Evolutionary conservation across 1,140 invertebrate species (phyloP), one percentile per base, ranked within the genome.

Genomic region (Pantala flavescens): DNA sequence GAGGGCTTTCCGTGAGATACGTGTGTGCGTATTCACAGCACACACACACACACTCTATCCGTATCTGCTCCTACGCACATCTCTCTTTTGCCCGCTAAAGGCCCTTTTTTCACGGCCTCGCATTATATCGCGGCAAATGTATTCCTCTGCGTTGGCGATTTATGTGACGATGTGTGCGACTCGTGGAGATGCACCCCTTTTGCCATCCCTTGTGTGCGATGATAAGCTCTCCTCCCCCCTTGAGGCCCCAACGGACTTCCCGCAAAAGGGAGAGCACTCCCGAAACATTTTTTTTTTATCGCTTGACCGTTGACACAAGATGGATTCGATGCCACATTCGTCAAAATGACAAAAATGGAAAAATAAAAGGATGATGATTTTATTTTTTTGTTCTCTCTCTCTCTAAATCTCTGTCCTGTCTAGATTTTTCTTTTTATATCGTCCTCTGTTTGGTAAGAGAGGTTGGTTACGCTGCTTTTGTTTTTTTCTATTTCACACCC

Each of bases 101-200:
- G 16, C 49, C 49, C 43, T 63, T 63, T 63, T 63, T 63, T 63
- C 49, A 63, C 49, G 49, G 3, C 49, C 3, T 63, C 49, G n/a
- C 49, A 63, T 16, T 63, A 63, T 63, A 63, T 63, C 49, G 49
- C 49, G 14, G 49, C 49, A 63, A 63, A 63, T 63, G 49, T 63
- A 63, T 63, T 36, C 28, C 28, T 36, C 28, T 36, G 28, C 28
- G 28, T 36, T 9, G 28, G 28, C 28, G 28, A 36, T 36, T 36
- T 36, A 36, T 36, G 28, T 36, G 28, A 36, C 28, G 28, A 36
- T 36, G 28, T 36, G 28, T 9, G 28, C 28, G 28, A 36, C 3
- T 36, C 28, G 28, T 9, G 28, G 28, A 9, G 28, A 36, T 36
- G 28, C 49, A 63, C n/a, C 14, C 49, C 49, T 63, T 21, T 63